Conservation (phyloP, 1,140 invertebrate genomes). For the honey bee (Apis mellifera) region Amel_HAv3.1 CM009942.2:10952501-10953000, state of each 20-base stretch:
- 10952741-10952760: too few species aligned
- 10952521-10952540: not conserved
- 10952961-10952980: constrained; percentile 50
- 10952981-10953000: constrained; percentile 60
- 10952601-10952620: too few species aligned
- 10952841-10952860: constrained; percentile 1
- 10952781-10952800: constrained; percentile 5
- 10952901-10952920: constrained; percentile 8
- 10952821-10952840: not conserved
- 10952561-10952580: not conserved
- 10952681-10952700: too few species aligned
- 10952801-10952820: not conserved
- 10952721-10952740: not conserved
- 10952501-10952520: not conserved
- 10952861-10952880: constrained; percentile 28
- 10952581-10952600: too few species aligned
- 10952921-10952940: constrained; percentile 33
- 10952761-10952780: not conserved
- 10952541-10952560: not conserved
- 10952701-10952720: not conserved
- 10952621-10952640: not conserved
- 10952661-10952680: not conserved
- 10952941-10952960: constrained; percentile 51
- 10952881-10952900: constrained; percentile 5
- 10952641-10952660: not conserved